Evolutionary conservation across 2,113 vertebrate species (phyloP).

Genomic region (Patagioenas fasciata): DNA sequence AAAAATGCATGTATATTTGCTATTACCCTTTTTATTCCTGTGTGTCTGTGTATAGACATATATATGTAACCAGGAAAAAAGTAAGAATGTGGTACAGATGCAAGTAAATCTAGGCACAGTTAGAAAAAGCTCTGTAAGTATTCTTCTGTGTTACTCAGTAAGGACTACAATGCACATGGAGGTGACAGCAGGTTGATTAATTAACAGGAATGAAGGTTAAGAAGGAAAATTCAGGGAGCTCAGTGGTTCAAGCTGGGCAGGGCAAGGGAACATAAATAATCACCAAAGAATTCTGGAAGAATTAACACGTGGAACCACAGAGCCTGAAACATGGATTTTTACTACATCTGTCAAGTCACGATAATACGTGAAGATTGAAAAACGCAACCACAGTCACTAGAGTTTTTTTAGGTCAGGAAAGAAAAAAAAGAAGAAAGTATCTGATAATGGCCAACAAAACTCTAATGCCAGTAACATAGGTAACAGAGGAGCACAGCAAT

Average conservation of each 20-base stretch:
- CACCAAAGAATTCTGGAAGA: conserved; percentile 1
- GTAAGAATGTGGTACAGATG: neutral
- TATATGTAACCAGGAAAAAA: neutral
- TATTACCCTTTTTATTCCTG: neutral
- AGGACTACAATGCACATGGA: neutral
- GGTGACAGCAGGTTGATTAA: conserved; percentile 35
- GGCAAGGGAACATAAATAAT: conserved; percentile 46
- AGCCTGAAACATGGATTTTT: neutral
- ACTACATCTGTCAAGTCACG: neutral
- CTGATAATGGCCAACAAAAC: neutral
- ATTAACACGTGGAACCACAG: conserved; percentile 2
- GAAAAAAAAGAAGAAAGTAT: neutral
- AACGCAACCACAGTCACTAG: neutral
- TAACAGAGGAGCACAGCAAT: neutral
- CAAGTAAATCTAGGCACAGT: neutral
- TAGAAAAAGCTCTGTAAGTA: neutral
- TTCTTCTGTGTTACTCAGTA: neutral
- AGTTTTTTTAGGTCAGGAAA: neutral
- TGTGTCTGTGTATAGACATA: neutral
- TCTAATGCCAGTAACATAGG: neutral
- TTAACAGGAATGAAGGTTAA: conserved; percentile 36
- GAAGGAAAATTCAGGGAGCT: conserved; percentile 39
- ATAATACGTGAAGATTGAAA: neutral
- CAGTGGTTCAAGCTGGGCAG: neutral
- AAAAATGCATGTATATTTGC: neutral